These are phyloP conservation scores for Anas acuta DNA, from an alignment of 2,797 vertebrate genomes.

Conservation along the genomic window DNA sequence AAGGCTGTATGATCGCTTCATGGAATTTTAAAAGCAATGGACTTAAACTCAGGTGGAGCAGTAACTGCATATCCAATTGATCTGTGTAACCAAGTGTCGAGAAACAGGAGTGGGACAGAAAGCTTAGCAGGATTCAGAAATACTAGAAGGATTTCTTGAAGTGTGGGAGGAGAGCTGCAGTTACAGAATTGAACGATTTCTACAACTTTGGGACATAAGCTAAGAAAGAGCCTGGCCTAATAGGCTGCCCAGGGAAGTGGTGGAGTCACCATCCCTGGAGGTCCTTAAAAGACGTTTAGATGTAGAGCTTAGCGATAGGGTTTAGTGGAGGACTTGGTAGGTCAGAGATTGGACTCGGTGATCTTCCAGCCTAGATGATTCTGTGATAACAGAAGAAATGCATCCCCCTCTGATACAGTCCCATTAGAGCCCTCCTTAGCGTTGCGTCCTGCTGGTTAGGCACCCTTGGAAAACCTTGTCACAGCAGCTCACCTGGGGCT, in stretches of 20 bases:
- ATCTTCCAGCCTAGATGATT: no score
- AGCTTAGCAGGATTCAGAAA: background rate
- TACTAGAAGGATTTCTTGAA: background rate
- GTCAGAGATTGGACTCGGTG: no score
- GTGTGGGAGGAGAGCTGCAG: background rate
- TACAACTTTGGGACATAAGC: background rate
- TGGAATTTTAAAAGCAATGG: background rate
- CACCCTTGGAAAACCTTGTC: background rate
- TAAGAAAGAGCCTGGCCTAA: background rate
- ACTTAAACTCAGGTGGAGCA: background rate
- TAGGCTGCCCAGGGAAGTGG: no score
- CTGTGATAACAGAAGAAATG: background rate
- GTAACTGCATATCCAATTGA: background rate
- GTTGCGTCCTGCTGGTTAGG: background rate
- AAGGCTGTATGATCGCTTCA: background rate
- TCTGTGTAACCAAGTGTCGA: background rate
- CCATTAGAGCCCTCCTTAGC: background rate
- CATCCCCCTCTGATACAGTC: background rate
- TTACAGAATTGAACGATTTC: background rate
- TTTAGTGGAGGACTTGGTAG: no score
- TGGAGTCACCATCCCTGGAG: no score
- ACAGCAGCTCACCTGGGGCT: rapidly evolving
- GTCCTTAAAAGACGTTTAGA: no score
- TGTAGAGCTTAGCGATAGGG: no score
- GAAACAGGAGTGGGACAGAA: background rate